These are phyloP conservation scores for Knipowitschia caucasica DNA, from an alignment of 2,797 vertebrate genomes.

Conservation along the genomic window DNA sequence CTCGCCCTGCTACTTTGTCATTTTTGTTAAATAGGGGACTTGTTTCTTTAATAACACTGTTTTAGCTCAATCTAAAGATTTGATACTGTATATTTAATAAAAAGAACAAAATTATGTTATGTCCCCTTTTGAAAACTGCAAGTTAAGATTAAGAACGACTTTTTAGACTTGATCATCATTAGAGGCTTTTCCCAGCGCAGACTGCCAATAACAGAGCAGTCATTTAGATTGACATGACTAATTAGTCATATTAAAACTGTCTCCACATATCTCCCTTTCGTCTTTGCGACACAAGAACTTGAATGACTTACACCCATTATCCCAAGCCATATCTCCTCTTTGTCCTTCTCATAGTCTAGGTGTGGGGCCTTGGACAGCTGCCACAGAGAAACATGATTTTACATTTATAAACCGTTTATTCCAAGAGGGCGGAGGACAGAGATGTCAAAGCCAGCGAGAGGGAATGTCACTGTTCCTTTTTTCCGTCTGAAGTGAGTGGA, in stretches of 20 bases:
- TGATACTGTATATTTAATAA: too few relatives aligned
- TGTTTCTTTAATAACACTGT: too few relatives aligned
- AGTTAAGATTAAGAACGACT: too few relatives aligned
- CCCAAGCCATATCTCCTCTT: constrained; percentile 26
- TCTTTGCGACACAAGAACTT: constrained; percentile 21
- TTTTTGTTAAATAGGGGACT: too few relatives aligned
- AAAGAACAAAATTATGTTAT: too few relatives aligned
- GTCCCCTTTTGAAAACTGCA: too few relatives aligned
- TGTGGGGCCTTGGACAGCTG: constrained; percentile 45
- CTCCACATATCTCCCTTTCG: constrained; percentile 4
- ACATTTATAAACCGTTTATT: constrained; percentile 75
- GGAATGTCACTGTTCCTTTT: constrained; percentile 45
- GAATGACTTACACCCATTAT: constrained; percentile 21
- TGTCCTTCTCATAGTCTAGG: constrained; percentile 47
- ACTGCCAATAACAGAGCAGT: too few relatives aligned
- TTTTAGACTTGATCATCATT: too few relatives aligned
- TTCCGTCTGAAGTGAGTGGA: constrained; percentile 55
- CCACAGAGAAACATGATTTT: constrained; percentile 64
- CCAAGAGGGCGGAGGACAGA: constrained; percentile 55
- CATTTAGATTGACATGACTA: not conserved
- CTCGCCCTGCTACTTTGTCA: too few relatives aligned
- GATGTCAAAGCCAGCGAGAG: constrained; percentile 43
- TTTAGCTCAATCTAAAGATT: too few relatives aligned
- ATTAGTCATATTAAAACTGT: not conserved
- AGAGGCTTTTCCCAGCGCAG: too few relatives aligned